These are phyloP conservation scores for Peromyscus attwateri DNA, from an alignment of 2,797 vertebrate species.

Conservation along the genomic window DNA sequence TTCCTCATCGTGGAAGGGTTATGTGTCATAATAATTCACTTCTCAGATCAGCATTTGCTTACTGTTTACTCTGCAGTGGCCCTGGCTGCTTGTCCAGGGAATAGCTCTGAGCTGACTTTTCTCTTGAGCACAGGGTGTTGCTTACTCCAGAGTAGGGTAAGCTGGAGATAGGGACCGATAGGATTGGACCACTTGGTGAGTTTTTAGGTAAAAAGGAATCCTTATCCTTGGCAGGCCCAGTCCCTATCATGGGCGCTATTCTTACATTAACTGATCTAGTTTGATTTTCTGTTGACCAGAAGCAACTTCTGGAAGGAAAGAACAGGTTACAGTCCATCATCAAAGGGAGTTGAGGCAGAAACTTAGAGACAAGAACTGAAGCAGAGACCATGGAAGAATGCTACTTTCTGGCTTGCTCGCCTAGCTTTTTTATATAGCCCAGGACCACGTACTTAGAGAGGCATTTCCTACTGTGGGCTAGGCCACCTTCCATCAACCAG, in stretches of 20 bases:
- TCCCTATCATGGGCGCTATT: neutral
- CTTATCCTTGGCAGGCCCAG: neutral
- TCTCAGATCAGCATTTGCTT: neutral
- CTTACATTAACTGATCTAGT: neutral
- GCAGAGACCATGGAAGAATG: neutral
- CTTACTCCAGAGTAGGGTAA: rapidly evolving
- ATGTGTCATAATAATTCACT: neutral
- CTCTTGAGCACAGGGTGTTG: neutral
- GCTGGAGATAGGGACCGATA: too few relatives aligned
- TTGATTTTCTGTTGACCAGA: neutral
- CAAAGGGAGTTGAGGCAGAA: neutral
- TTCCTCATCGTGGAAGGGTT: neutral
- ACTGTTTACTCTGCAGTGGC: neutral
- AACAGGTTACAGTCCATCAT: neutral
- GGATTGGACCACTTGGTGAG: neutral
- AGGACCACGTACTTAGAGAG: neutral
- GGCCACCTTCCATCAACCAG: neutral
- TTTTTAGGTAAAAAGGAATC: neutral
- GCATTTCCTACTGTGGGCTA: neutral
- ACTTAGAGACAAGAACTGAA: neutral
- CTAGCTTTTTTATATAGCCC: neutral
- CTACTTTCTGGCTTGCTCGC: neutral
- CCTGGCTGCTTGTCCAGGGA: too few relatives aligned
- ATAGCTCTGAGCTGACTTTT: neutral
- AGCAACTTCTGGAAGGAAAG: neutral